phyloP scores from a whole-genome alignment of 2,797 vertebrate genomes.

The Cirrhinus molitorella region DNA sequence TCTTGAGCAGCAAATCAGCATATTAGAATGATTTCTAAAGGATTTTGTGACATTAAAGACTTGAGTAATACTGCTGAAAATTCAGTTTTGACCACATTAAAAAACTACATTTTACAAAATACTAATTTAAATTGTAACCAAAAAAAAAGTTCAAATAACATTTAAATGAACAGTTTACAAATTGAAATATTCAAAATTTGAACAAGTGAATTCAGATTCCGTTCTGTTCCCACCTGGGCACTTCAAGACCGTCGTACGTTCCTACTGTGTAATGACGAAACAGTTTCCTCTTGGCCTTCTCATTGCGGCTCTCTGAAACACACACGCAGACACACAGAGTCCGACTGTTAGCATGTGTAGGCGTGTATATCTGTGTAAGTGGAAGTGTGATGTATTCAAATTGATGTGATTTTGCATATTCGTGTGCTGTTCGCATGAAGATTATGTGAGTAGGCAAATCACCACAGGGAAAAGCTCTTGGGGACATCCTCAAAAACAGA shows the following conservation, averaged over 20 bases:
- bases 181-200: neutral
- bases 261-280: conserved; percentile 94
- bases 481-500: conserved; percentile 19
- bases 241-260: conserved; percentile 91
- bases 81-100: neutral
- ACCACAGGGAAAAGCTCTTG: conserved; percentile 15
- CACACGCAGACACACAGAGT: conserved; percentile 54
- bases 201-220: neutral
- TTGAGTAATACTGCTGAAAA: neutral
- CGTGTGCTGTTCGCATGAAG: conserved; percentile 23
- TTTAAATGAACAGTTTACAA: neutral
- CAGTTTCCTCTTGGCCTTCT: conserved; percentile 89
- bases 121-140: neutral
- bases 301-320: conserved; percentile 81
- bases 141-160: neutral
- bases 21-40: neutral
- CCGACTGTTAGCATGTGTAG: conserved; percentile 40
- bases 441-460: conserved; percentile 36
- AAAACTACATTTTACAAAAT: neutral
- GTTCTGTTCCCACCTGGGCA: conserved; percentile 81
- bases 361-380: conserved; percentile 41
- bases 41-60: neutral
- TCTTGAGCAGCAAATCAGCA: neutral
- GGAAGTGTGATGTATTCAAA: conserved; percentile 37
- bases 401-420: conserved; percentile 31